These are phyloP conservation scores for Platichthys flesus DNA, from an alignment of 2,113 vertebrate genomes.

Conservation along the genomic window DNA sequence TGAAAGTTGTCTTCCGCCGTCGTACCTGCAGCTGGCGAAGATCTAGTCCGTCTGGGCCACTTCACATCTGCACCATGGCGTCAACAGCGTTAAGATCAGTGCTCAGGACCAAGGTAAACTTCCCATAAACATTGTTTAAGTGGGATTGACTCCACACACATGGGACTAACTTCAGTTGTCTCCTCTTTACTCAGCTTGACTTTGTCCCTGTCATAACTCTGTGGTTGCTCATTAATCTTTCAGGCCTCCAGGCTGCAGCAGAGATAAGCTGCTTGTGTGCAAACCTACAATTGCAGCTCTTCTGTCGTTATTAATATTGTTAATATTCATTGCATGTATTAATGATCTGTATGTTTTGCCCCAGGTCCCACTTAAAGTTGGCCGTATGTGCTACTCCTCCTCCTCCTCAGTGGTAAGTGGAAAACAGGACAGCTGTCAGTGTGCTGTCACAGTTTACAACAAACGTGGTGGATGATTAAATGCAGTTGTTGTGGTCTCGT, in stretches of 20 bases:
- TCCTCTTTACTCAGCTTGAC: slow-evolving; percentile 29
- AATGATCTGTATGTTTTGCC: slow-evolving; percentile 4
- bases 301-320: too few relatives aligned
- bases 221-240: slow-evolving; percentile 56
- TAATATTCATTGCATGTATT: neutral
- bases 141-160: neutral
- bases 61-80: slow-evolving; percentile 69
- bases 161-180: neutral
- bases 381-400: slow-evolving; percentile 73
- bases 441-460: neutral
- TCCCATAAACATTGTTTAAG: too few relatives aligned
- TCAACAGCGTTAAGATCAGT: slow-evolving; percentile 70
- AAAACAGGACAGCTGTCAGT: neutral
- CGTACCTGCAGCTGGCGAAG: neutral
- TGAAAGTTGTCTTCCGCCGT: neutral
- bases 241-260: slow-evolving; percentile 12
- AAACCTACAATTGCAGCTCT: neutral
- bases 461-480: neutral
- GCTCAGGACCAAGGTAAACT: slow-evolving; percentile 77
- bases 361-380: slow-evolving; percentile 70
- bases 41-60: neutral
- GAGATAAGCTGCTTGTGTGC: neutral
- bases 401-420: slow-evolving; percentile 76
- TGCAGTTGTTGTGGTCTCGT: neutral
- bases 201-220: slow-evolving; percentile 31